Conservation (phyloP, 2,797 vertebrate genomes). For the Oceanodroma leucorhoa region DNA sequence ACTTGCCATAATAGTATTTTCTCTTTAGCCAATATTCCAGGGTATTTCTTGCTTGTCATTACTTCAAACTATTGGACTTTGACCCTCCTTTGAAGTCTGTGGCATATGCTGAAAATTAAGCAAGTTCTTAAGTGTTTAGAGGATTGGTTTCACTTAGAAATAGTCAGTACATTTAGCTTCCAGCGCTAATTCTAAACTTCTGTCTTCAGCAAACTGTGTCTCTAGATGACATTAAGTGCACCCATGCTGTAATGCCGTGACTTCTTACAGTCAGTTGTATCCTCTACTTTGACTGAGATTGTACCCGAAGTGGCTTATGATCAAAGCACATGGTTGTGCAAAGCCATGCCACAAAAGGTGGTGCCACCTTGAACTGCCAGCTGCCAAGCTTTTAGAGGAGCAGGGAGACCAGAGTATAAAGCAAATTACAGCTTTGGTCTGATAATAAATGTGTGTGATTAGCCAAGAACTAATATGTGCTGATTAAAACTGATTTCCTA, state of each 20-base stretch:
- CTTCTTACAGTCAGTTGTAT: neutral
- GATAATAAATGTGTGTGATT: neutral
- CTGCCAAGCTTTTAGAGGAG: neutral
- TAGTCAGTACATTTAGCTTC: conserved; percentile 21
- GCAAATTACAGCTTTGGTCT: neutral
- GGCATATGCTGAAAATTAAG: conserved; percentile 66
- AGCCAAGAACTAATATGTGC: neutral
- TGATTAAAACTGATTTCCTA: neutral
- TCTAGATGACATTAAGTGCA: neutral
- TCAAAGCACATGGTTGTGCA: neutral
- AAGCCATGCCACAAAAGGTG: neutral
- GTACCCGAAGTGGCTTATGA: neutral
- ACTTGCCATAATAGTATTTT: neutral
- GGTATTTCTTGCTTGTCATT: conserved; percentile 33
- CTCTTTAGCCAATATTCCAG: neutral
- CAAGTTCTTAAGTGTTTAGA: conserved; percentile 29
- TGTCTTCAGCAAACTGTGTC: neutral
- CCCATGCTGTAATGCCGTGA: neutral
- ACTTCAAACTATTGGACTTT: conserved; percentile 47
- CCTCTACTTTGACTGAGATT: neutral
- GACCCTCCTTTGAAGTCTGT: conserved; percentile 53
- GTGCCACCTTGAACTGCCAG: neutral
- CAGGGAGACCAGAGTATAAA: neutral
- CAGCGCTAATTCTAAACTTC: conserved; percentile 51
- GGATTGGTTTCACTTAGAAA: conserved; percentile 65